Base-by-base conservation (phyloP, 2,888 invertebrate genomes). In the Dascillus cervinus region DNA sequence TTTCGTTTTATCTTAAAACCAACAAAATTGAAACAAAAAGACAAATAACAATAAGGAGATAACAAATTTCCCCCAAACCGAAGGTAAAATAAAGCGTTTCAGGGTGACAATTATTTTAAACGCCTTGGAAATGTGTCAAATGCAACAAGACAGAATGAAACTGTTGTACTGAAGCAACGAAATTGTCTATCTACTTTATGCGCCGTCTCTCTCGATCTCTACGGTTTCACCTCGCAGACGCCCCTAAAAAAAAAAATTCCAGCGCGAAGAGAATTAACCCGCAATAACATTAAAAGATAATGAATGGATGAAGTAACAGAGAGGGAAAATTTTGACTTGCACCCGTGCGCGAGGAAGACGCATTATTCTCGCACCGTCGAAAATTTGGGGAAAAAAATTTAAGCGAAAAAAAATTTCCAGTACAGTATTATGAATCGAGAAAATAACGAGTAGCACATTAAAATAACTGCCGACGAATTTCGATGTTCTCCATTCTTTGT, bases 231-330 rank as follows among this genome's bases (percentile, higher is more conserved):
- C n/a, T n/a, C n/a, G n/a, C n/a, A n/a, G n/a, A n/a, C n/a, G n/a
- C n/a, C n/a, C n/a, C n/a, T n/a, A n/a, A n/a, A n/a, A n/a, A n/a
- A n/a, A n/a, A n/a, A n/a, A n/a, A n/a, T n/a, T n/a, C n/a, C n/a
- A n/a, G n/a, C n/a, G n/a, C n/a, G n/a, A n/a, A 33, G 32, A 32
- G 39, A 39, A 41, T 44, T 39, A 43, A 37, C 23, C 28, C 35
- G 32, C 34, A 39, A 42, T 41, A 41, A 42, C 41, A 47, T 42
- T 39, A 41, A 35, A 37, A 41, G 37, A 45, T 45, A 47, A 45
- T 41, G 42, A 40, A 45, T 29, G 34, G 32, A 33, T 22, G 17
- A 17, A 8, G 17, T 17, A 17, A 17, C 5, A 17, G 17, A 17
- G 17, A 17, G n/a, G n/a, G n/a, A n/a, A n/a, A n/a, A n/a, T n/a